phyloP scores from a whole-genome alignment of 2,113 vertebrate species.

The Corynorhinus townsendii region DNA sequence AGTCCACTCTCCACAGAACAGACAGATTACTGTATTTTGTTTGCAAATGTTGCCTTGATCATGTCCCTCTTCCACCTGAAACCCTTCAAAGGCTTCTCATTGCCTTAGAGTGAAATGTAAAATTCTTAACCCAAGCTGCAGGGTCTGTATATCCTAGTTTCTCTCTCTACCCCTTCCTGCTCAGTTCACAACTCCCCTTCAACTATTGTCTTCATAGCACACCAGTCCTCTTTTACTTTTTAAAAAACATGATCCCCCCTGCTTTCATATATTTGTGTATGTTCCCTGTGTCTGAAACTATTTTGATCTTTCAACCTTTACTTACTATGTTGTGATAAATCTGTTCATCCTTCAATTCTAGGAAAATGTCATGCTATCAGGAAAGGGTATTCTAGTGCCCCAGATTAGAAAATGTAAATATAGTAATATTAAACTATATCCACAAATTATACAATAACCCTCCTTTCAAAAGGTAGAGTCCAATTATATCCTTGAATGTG shows the following conservation, averaged over 20 bases:
- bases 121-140: neutral
- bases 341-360: neutral
- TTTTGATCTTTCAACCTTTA: neutral
- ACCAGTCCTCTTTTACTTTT: neutral
- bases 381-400: neutral
- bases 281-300: neutral
- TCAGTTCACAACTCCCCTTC: neutral
- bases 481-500: neutral
- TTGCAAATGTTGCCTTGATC: neutral
- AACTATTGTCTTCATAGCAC: neutral
- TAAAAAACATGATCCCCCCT: neutral
- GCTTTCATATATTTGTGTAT: neutral
- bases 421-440: neutral
- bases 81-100: neutral
- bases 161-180: neutral
- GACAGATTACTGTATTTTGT: neutral
- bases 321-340: neutral
- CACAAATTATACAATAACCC: neutral
- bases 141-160: neutral
- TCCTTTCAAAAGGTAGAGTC: neutral
- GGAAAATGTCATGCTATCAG: neutral
- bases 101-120: neutral
- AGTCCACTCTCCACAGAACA: neutral
- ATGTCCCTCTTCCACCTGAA: neutral
- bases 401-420: neutral